These are phyloP conservation scores for Pseudolaguvia tuberculata DNA, from an alignment of 2,113 vertebrate species.

Conservation along the genomic window DNA sequence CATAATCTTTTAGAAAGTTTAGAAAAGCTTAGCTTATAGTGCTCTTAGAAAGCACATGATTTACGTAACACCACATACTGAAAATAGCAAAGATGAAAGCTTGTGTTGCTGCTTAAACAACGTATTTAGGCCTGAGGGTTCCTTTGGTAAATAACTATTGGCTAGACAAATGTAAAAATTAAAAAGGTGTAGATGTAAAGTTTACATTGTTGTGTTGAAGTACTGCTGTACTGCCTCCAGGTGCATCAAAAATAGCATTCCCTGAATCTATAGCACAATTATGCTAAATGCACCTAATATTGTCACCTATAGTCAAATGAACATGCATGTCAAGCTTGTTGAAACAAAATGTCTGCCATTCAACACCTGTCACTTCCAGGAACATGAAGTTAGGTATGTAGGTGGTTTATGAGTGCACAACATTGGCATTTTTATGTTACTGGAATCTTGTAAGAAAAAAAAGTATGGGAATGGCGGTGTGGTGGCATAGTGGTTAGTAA, in stretches of 20 bases:
- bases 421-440: no score
- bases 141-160: background rate
- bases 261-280: conserved; percentile 11
- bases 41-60: background rate
- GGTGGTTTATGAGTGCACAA: no score
- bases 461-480: no score
- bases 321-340: conserved; percentile 18
- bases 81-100: background rate
- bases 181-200: conserved; percentile 40
- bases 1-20: no score
- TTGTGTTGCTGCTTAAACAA: conserved; percentile 41
- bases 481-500: no score
- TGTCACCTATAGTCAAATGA: conserved; percentile 8
- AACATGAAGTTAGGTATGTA: background rate
- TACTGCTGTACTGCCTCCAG: conserved; percentile 38
- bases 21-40: no score
- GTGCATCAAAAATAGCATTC: conserved; percentile 41
- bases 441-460: no score
- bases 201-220: conserved; percentile 34
- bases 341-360: conserved; percentile 22
- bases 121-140: conserved; percentile 29
- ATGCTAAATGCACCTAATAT: conserved; percentile 30
- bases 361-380: conserved; percentile 21
- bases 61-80: background rate
- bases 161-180: background rate